A percentile compares a stretch with the other conserved stretches of the same genome.
Conservation (phyloP, 2,113 vertebrate species). For the Formicarius rufipectus region DNA sequence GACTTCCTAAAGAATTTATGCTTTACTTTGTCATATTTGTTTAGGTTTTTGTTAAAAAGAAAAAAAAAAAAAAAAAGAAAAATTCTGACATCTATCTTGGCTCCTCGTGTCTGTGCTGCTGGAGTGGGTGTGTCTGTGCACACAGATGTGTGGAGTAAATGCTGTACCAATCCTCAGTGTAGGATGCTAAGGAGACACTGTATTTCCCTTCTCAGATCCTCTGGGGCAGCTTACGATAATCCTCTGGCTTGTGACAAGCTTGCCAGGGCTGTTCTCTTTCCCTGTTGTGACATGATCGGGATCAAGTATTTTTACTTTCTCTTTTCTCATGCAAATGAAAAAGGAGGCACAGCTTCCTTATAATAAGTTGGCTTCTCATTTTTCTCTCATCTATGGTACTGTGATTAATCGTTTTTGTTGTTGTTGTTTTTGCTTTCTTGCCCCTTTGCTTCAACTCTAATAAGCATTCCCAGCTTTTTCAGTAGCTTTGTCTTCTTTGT, state of each 20-base stretch:
- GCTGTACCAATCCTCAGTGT: neutral
- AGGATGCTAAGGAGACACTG: accelerated
- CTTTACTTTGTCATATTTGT: neutral
- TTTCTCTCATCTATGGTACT: neutral
- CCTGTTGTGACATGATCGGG: neutral
- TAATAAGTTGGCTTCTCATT: neutral
- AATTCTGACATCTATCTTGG: neutral
- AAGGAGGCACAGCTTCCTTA: neutral
- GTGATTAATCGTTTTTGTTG: neutral
- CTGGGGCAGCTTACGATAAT: neutral
- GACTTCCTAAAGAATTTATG: neutral
- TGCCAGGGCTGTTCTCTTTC: neutral
- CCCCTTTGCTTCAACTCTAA: neutral
- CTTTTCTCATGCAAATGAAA: neutral
- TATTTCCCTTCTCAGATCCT: neutral
- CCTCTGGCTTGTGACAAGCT: neutral
- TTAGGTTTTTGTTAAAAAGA: neutral
- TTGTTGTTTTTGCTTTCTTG: neutral
- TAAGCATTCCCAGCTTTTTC: neutral
- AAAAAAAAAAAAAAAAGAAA: neutral
- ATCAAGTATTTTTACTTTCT: neutral
- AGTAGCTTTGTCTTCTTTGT: neutral
- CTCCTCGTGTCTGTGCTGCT: too few relatives aligned
- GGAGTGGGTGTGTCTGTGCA: too few relatives aligned
- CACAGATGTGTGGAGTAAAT: too few relatives aligned